Evolutionary conservation across 2,797 vertebrate species (phyloP), one percentile per base, ranked within the genome.

Genomic region (Astyanax mexicanus): DNA sequence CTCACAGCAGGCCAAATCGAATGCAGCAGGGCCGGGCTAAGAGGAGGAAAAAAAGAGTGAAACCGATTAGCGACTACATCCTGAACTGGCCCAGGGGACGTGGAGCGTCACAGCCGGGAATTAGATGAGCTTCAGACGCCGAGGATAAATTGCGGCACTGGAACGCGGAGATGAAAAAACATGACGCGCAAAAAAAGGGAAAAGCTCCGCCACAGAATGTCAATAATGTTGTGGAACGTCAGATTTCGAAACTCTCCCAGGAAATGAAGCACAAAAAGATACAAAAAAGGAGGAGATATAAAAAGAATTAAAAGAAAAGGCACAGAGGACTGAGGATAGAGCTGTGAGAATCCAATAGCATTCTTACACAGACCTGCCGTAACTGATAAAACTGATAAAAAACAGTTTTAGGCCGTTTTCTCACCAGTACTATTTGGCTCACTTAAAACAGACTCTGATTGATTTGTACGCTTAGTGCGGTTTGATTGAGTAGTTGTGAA

Each of bases 51-150:
- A 32, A 6, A 21, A 21, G 12, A 51, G 54, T 35, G 45, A 57
- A 74, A 71, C 21, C 32, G 45, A 72, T 75, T 72, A 69, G 57
- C 57, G 61, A 74, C 71, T 60, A 6, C 40, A 74, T 42, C 32
- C 13, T 44, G 21, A 74, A 74, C 44, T 67, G 61, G 72, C 60
- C 44, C 58, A 49, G 21, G 44, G 73, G 60, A 67, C 7, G 3
- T 12, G 0, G 40, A 51, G 60, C 13, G 9, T 61, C 19, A 65
- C 60, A 60, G 62, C 27, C 62, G 60, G 58, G 70, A 66, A 72
- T 60, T 47, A 61, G 35, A 66, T 13, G 55, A 32, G 44, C n/a
- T 70, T 54, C 9, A 72, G 69, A 69, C 17, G 40, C 7, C 37
- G 29, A 71, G 38, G 65, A 69, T 65, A 66, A 74, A 58, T 42